Conservation (phyloP, 2,888 invertebrate species). For the Drosophila paranaensis region DNA sequence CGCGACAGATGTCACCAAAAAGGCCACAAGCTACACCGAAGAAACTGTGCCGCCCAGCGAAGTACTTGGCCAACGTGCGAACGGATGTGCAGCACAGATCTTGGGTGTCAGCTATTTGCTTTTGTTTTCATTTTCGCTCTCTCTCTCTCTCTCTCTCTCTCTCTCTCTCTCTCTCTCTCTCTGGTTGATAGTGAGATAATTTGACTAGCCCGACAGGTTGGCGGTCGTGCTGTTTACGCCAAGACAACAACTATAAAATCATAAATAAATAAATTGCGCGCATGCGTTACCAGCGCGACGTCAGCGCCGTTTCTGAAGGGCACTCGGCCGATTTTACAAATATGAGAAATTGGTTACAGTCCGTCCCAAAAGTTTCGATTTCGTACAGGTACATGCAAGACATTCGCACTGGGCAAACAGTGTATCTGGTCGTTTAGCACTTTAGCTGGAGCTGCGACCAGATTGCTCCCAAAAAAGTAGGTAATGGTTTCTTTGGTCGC, state of each 20-base stretch:
- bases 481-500: slow-evolving; percentile 3
- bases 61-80: slow-evolving; percentile 62
- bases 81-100: slow-evolving; percentile 72
- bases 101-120: slow-evolving; percentile 28
- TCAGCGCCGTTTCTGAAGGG: slow-evolving; percentile 61
- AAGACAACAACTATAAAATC: slow-evolving; percentile 73
- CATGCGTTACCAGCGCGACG: slow-evolving; percentile 61
- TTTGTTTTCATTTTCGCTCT: not conserved
- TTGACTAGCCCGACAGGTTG: slow-evolving; percentile 25
- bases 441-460: slow-evolving; percentile 50
- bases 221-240: slow-evolving; percentile 45
- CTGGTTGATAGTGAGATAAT: slow-evolving; percentile 63
- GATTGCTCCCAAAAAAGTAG: slow-evolving; percentile 39
- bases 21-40: slow-evolving; percentile 43
- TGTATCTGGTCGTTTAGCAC: slow-evolving; percentile 63
- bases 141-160: not conserved
- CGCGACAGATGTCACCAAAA: slow-evolving; percentile 57
- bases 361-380: slow-evolving; percentile 27
- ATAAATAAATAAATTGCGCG: slow-evolving; percentile 75
- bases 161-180: not conserved
- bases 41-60: slow-evolving; percentile 23
- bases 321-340: slow-evolving; percentile 55
- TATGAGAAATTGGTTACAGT: slow-evolving; percentile 62
- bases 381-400: not conserved
- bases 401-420: slow-evolving; percentile 3